These are phyloP conservation scores for Motacilla alba DNA, from an alignment of 2,113 vertebrate genomes.

Conservation along the genomic window DNA sequence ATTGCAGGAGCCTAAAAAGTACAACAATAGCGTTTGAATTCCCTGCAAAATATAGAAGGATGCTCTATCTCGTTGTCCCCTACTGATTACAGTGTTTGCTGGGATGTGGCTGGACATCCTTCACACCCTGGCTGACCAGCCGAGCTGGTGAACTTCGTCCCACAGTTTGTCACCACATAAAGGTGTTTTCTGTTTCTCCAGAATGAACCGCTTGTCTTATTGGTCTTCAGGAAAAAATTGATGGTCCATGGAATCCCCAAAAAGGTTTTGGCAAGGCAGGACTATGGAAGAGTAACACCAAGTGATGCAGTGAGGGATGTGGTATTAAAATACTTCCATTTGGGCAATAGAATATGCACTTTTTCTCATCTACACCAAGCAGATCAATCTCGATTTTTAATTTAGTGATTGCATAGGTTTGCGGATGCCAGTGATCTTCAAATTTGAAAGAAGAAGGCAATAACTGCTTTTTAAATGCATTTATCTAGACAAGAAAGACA, in stretches of 20 bases:
- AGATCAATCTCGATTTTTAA: neutral
- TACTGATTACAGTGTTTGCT: neutral
- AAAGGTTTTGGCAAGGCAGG: neutral
- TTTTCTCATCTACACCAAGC: neutral
- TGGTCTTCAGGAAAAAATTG: neutral
- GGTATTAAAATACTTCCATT: neutral
- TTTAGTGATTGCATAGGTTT: neutral
- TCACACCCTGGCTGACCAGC: neutral
- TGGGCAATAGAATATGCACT: neutral
- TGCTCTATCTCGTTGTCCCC: accelerated
- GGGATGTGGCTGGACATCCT: neutral
- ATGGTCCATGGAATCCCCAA: too few relatives aligned
- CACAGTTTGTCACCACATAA: neutral
- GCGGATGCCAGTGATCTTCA: neutral
- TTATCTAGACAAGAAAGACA: neutral
- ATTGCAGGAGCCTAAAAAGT: neutral
- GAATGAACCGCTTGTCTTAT: neutral
- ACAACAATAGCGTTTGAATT: neutral
- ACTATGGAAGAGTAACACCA: neutral
- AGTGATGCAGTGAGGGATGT: neutral
- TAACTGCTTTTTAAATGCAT: neutral
- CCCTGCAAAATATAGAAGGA: neutral
- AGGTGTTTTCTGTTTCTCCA: neutral
- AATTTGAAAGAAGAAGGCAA: neutral
- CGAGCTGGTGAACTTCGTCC: neutral